These are phyloP conservation scores for Tetraodon nigroviridis DNA, from an alignment of 2,113 vertebrate species.

Conservation along the genomic window DNA sequence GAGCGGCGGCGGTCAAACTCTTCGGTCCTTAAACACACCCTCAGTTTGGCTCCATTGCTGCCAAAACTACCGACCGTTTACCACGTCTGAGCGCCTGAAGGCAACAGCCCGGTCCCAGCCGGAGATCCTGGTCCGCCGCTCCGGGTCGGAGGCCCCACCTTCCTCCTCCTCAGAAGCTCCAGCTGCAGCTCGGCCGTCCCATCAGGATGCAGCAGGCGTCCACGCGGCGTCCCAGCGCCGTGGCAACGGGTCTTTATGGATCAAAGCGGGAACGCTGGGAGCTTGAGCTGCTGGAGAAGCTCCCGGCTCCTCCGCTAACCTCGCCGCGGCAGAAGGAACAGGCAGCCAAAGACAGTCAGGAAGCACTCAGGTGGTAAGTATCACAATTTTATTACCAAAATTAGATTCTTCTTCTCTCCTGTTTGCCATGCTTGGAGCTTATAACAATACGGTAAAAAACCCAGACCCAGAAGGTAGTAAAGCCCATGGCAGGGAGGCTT, in stretches of 20 bases:
- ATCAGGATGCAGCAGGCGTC: conserved; percentile 21
- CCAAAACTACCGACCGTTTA: too few relatives aligned
- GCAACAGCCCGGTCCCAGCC: too few relatives aligned
- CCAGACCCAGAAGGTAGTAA: conserved; percentile 75
- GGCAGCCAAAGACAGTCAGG: conserved; percentile 23
- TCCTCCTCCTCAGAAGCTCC: background rate
- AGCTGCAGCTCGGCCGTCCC: background rate
- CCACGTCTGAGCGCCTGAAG: too few relatives aligned
- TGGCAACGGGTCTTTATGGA: conserved; percentile 25
- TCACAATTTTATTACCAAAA: conserved; percentile 84
- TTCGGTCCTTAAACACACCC: too few relatives aligned
- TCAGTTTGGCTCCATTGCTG: too few relatives aligned
- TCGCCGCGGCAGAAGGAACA: conserved; percentile 1
- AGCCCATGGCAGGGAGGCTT: conserved; percentile 72
- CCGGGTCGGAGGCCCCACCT: too few relatives aligned
- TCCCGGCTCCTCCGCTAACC: conserved; percentile 24
- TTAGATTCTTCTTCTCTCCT: conserved; percentile 79
- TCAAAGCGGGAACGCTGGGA: background rate
- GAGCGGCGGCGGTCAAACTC: too few relatives aligned
- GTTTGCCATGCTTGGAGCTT: conserved; percentile 80
- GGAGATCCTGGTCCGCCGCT: too few relatives aligned
- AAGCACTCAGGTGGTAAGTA: conserved; percentile 63
- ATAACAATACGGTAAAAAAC: conserved; percentile 83
- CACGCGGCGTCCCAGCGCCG: background rate
- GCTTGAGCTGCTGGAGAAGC: conserved; percentile 28